Evolutionary conservation across 2,113 vertebrate species (phyloP), one percentile per base, ranked within the genome.

Genomic region (Cyprinodon variegatus): DNA sequence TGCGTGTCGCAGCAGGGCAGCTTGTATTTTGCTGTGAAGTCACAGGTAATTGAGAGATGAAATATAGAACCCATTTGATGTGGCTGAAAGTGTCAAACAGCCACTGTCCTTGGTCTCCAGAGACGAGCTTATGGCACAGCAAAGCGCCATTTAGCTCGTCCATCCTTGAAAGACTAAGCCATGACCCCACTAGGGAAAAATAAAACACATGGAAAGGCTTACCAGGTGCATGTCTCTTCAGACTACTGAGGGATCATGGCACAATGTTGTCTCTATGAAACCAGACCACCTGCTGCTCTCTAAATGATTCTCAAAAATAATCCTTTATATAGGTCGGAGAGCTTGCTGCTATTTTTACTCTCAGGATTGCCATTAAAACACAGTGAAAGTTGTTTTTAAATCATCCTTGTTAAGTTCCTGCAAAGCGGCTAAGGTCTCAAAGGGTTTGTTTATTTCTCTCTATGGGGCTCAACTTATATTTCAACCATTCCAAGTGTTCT

Each of bases 101-200:
- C 62, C 37, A n/a, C 13, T 46, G 69, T 78, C 74, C 70, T 74
- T 66, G 66, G 53, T 88, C 83, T 78, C 80, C 3, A 0, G 89
- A 80, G 89, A 87, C 43, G 22, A 45, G 76, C 81, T 86, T 85
- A 67, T 68, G 78, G 82, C 67, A 77, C 64, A 69, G 46, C 68
- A 74, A 82, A 87, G 83, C 72, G 73, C 72, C 77, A 85, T 89
- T 90, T 88, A 90, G 82, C 67, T 79, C 88, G 88, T 84, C 86
- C 90, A 88, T 87, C 87, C 90, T 86, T 86, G 82, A 91, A 90
- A 84, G 75, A 88, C 76, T 83, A 82, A 86, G 77, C 74, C 76
- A 15, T 83, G 89, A 90, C 62, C 73, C 37, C 77, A 53, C 50
- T 41, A 68, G 76, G 86, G 78, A 29, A 63, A 84, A 87, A 77